Conservation (phyloP, 2,113 vertebrate genomes). For the Ameiurus melas region DNA sequence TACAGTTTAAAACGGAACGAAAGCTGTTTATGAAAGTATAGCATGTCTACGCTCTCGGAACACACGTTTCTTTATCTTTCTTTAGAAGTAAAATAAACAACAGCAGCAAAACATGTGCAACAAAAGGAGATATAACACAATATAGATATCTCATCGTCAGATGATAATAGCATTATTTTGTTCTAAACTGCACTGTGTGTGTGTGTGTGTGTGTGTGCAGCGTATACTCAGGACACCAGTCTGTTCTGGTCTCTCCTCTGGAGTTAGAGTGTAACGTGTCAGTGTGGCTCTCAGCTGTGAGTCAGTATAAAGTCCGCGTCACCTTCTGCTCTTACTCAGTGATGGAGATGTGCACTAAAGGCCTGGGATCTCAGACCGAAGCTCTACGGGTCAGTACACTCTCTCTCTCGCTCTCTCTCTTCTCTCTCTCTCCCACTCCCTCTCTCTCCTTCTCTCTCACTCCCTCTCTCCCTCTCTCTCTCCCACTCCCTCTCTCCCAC, state of each 20-base stretch:
- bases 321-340: constrained; percentile 97
- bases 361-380: constrained; percentile 87
- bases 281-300: constrained; percentile 91
- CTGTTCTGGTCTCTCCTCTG: constrained; percentile 90
- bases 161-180: neutral
- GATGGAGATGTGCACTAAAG: constrained; percentile 98
- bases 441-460: neutral
- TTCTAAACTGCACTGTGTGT: neutral
- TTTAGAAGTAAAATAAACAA: neutral
- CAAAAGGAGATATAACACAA: neutral
- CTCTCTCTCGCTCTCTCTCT: neutral
- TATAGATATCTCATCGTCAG: neutral
- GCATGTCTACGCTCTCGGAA: neutral
- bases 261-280: constrained; percentile 93
- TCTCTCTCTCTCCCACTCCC: neutral
- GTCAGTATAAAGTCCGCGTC: constrained; percentile 92
- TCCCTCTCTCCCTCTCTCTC: neutral
- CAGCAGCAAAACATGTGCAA: neutral
- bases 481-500: neutral
- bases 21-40: neutral
- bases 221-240: constrained; percentile 90
- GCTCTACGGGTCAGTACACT: constrained; percentile 79
- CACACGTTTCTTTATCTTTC: neutral
- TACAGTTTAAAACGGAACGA: neutral
- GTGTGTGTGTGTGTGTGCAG: constrained; percentile 52